Conservation (phyloP, 2,888 invertebrate genomes). For the Metacarcinus magister region DNA sequence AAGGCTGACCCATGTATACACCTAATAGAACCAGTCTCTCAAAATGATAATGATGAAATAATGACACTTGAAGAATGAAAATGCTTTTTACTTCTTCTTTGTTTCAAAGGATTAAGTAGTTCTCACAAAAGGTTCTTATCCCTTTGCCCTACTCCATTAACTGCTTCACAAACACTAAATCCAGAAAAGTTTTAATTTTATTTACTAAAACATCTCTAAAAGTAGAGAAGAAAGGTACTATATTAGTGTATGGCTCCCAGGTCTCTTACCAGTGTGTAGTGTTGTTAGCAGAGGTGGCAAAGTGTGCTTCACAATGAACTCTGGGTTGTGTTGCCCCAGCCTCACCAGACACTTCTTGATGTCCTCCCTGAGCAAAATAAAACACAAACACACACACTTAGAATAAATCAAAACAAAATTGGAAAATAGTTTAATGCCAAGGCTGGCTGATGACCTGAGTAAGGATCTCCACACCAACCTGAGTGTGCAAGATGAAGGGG, state of each 20-base stretch:
- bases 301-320: conserved; percentile 30
- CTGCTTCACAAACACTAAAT: neutral
- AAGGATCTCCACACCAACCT: neutral
- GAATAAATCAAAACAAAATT: no score
- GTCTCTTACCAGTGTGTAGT: neutral
- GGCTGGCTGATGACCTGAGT: neutral
- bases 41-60: no score
- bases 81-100: no score
- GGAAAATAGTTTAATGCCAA: no score
- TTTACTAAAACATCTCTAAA: neutral
- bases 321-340: conserved; percentile 32
- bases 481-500: neutral
- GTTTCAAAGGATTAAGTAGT: no score
- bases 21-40: no score
- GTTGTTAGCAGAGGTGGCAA: conserved; percentile 43
- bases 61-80: no score
- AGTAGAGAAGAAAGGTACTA: neutral
- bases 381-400: neutral
- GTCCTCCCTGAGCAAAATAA: neutral
- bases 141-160: neutral
- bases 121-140: no score
- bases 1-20: no score
- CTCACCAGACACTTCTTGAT: conserved; percentile 17
- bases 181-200: neutral
- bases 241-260: neutral